Conservation (phyloP, 2,113 vertebrate genomes). For the Enhydra lutris region DNA sequence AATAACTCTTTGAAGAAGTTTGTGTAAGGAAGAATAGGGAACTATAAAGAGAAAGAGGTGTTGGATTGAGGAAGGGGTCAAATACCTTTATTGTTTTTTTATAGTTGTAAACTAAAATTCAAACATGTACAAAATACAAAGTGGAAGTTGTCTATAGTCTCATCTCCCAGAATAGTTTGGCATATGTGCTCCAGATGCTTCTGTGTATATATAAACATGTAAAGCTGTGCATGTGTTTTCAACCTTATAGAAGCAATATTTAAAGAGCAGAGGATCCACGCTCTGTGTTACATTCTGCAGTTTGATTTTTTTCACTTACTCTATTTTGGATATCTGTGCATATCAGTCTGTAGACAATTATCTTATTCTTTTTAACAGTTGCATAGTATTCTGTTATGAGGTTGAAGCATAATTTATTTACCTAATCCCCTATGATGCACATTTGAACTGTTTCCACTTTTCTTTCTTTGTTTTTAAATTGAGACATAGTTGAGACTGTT, state of each 20-base stretch:
- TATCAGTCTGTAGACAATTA: neutral
- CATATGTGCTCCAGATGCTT: neutral
- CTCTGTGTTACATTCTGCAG: neutral
- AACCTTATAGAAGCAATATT: neutral
- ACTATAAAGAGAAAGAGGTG: neutral
- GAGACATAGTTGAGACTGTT: neutral
- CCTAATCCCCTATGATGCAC: neutral
- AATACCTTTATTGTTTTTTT: neutral
- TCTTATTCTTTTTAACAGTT: neutral
- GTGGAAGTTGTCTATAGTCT: neutral
- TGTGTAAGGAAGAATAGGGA: neutral
- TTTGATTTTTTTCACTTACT: neutral
- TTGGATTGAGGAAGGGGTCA: neutral
- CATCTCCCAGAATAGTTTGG: neutral
- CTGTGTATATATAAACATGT: neutral
- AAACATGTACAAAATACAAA: constrained; percentile 18
- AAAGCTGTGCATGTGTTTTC: neutral
- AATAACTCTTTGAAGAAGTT: neutral
- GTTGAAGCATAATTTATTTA: constrained; percentile 8
- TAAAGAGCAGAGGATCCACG: neutral
- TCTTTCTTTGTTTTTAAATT: neutral
- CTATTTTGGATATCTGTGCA: neutral
- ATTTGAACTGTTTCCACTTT: constrained; percentile 1
- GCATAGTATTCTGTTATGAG: neutral
- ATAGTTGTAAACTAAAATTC: neutral